A percentile compares a stretch with the other conserved stretches of the same genome.
Evolutionary conservation across 2,113 vertebrate genomes (phyloP).

Genomic region (Chauna torquata): DNA sequence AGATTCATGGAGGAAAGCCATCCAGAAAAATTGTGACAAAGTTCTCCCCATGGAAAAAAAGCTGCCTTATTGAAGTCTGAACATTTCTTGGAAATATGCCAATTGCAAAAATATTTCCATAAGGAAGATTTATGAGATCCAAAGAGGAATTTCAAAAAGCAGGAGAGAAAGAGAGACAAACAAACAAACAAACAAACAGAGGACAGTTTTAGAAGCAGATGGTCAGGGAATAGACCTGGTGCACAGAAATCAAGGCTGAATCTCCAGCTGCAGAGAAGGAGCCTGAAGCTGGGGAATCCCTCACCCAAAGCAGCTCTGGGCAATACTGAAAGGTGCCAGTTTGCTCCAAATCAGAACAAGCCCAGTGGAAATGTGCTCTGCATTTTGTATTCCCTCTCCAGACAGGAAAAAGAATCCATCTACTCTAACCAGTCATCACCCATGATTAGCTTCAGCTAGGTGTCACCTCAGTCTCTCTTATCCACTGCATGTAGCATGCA

Average conservation of each 20-base stretch:
- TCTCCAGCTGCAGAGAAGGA: background rate
- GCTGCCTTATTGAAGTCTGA: background rate
- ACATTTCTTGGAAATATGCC: background rate
- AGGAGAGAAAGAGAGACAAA: background rate
- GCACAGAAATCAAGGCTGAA: background rate
- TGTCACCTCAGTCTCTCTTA: background rate
- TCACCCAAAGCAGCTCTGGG: background rate
- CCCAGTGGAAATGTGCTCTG: background rate
- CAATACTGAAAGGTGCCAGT: background rate
- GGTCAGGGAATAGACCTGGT: background rate
- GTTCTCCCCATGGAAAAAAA: background rate
- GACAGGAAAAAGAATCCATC: background rate
- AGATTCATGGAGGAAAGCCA: conserved; percentile 18
- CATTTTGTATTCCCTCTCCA: background rate
- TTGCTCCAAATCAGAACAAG: background rate
- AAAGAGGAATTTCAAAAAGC: conserved; percentile 37
- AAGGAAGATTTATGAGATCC: conserved; percentile 26
- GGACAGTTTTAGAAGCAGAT: background rate
- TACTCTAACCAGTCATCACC: too few relatives aligned
- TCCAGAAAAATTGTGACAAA: background rate
- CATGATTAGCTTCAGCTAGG: background rate
- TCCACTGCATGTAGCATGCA: fast-evolving
- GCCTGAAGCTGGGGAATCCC: background rate
- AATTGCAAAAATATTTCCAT: conserved; percentile 35
- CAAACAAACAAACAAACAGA: background rate